These are phyloP conservation scores for Athene cunicularia DNA, from an alignment of 2,113 vertebrate genomes.

Conservation along the genomic window DNA sequence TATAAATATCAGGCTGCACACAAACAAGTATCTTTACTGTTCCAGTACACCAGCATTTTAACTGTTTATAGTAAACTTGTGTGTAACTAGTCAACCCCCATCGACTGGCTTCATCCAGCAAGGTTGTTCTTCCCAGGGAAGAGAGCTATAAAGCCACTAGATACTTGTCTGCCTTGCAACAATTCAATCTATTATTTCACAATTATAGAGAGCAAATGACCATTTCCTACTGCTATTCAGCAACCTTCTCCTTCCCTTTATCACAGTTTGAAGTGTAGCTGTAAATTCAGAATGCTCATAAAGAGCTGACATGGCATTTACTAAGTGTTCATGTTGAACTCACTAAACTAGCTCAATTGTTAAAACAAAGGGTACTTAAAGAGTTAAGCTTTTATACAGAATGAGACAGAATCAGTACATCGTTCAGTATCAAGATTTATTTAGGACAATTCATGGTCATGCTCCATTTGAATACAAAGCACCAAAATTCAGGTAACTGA, in stretches of 20 bases:
- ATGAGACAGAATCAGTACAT: not conserved
- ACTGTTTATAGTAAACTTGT: rapidly evolving
- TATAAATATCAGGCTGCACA: not conserved
- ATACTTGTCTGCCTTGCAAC: not conserved
- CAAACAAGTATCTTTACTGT: not conserved
- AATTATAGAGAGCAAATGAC: not conserved
- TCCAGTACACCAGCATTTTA: not conserved
- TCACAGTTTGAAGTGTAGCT: not conserved
- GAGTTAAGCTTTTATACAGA: not conserved
- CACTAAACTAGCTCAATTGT: rapidly evolving
- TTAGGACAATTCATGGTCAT: conserved; percentile 25
- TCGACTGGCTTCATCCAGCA: not conserved
- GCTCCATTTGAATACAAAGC: conserved; percentile 8
- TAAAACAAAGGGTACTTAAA: not conserved
- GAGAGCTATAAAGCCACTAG: not conserved
- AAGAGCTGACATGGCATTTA: rapidly evolving
- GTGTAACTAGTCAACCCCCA: too few species aligned
- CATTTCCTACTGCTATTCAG: not conserved
- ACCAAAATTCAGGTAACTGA: not conserved
- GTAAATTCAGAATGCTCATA: not conserved
- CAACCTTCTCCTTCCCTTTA: not conserved
- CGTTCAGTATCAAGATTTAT: conserved; percentile 31
- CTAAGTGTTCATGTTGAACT: not conserved
- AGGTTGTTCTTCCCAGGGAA: not conserved
- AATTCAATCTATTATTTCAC: not conserved